Evolutionary conservation across 1,140 invertebrate species (phyloP).

Genomic region (Drosophila mayri): DNA sequence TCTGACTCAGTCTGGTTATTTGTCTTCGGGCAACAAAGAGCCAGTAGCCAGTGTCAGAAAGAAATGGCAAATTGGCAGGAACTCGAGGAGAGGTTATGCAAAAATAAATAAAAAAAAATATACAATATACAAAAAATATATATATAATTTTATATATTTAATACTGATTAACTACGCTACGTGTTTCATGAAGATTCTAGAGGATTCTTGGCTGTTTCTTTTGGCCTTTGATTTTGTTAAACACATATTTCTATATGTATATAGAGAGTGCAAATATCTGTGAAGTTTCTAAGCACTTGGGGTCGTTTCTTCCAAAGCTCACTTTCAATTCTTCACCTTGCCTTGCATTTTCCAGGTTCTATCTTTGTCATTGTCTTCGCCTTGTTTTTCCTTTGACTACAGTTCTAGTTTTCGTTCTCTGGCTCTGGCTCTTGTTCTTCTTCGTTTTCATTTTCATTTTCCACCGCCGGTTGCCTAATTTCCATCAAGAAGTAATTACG

Average conservation of each 20-base stretch:
- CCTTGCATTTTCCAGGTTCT: slow-evolving; percentile 34
- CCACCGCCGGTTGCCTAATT: slow-evolving; percentile 60
- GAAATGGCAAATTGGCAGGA: slow-evolving; percentile 24
- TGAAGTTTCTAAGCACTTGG: neutral
- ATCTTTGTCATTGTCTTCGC: slow-evolving; percentile 20
- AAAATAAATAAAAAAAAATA: neutral
- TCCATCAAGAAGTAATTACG: slow-evolving; percentile 82
- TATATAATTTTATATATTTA: neutral
- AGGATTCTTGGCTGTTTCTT: neutral
- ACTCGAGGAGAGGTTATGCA: slow-evolving; percentile 9
- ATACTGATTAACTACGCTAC: neutral
- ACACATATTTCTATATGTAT: neutral
- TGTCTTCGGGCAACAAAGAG: slow-evolving; percentile 15
- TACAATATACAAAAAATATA: neutral
- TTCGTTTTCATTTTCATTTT: slow-evolving; percentile 53
- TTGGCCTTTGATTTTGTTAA: too few species aligned
- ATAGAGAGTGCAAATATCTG: neutral
- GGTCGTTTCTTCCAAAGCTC: slow-evolving; percentile 1
- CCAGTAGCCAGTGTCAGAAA: neutral
- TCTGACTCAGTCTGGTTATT: slow-evolving; percentile 9
- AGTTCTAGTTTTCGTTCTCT: slow-evolving; percentile 8
- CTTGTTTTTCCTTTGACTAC: slow-evolving; percentile 8
- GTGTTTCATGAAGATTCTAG: neutral
- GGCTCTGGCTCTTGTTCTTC: slow-evolving; percentile 22
- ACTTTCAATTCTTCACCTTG: slow-evolving; percentile 46